phyloP scores from a whole-genome alignment of 2,797 vertebrate species.

The Bradypodion pumilum region DNA sequence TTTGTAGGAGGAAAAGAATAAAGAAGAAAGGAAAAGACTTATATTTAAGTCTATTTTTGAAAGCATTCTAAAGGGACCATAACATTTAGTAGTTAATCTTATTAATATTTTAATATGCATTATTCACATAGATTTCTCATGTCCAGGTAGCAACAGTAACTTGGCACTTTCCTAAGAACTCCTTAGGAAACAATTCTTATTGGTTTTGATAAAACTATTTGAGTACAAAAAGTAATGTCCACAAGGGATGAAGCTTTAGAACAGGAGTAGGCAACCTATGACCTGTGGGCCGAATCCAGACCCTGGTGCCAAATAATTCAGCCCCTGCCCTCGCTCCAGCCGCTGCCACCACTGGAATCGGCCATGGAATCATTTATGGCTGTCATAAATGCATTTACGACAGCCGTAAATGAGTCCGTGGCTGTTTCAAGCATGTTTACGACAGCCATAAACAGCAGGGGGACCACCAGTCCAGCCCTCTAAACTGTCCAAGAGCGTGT shows the following conservation, averaged over 20 bases:
- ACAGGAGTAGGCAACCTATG: too few species aligned
- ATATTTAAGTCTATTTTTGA: not conserved
- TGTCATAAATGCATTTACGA: too few species aligned
- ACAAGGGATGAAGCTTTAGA: not conserved
- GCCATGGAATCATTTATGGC: too few species aligned
- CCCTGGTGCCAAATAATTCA: too few species aligned
- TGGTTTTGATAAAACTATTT: slow-evolving; percentile 5
- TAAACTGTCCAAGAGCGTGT: too few species aligned
- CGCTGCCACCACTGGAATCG: too few species aligned
- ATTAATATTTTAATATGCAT: not conserved
- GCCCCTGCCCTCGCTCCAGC: too few species aligned
- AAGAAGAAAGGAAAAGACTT: not conserved
- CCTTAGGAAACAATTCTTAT: not conserved
- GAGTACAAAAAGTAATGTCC: not conserved
- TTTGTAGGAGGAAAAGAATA: not conserved
- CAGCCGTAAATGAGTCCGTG: too few species aligned
- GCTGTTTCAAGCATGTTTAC: too few species aligned
- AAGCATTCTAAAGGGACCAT: not conserved
- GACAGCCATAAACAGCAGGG: too few species aligned
- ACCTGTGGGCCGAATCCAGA: too few species aligned
- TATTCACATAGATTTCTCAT: not conserved
- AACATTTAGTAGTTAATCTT: not conserved
- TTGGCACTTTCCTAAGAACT: not conserved
- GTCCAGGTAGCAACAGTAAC: not conserved
- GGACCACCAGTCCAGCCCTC: too few species aligned